Evolutionary conservation across 2,113 vertebrate species (phyloP).

Genomic region (Pseudopodoces humilis): DNA sequence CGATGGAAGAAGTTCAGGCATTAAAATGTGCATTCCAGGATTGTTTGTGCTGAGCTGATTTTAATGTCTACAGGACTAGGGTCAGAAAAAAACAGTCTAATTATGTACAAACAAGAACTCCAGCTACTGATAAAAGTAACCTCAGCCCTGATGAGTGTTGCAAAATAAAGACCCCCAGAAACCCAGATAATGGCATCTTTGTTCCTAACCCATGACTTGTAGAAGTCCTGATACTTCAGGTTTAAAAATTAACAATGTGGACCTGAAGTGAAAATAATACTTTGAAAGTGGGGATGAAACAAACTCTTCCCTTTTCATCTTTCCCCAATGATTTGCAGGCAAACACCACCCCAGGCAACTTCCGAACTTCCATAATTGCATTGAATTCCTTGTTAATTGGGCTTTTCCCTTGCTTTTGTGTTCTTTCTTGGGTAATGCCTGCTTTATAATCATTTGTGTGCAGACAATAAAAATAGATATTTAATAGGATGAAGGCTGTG

Average conservation of each 20-base stretch:
- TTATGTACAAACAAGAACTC: not conserved
- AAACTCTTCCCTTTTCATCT: slow-evolving; percentile 31
- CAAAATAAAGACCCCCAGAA: not conserved
- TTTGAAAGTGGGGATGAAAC: slow-evolving; percentile 11
- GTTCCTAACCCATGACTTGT: not conserved
- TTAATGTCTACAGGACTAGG: not conserved
- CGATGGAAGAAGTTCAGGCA: not conserved
- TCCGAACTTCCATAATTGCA: slow-evolving; percentile 26
- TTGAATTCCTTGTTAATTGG: slow-evolving; percentile 54
- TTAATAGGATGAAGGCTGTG: slow-evolving; percentile 7
- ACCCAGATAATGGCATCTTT: not conserved
- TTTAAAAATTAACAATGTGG: slow-evolving; percentile 2
- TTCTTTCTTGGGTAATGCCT: not conserved
- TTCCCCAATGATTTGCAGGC: not conserved
- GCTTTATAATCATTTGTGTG: slow-evolving; percentile 7
- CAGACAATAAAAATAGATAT: slow-evolving; percentile 21
- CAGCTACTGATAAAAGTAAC: not conserved
- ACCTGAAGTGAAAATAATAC: slow-evolving; percentile 8
- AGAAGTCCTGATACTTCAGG: not conserved
- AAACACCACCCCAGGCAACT: slow-evolving; percentile 27
- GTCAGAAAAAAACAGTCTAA: not conserved
- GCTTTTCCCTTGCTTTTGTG: slow-evolving; percentile 18
- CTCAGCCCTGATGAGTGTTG: not conserved
- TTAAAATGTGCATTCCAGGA: not conserved
- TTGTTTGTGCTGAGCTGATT: not conserved